A percentile compares a stretch with the other conserved stretches of the same genome.
These are phyloP conservation scores for Tinamus guttatus DNA, from an alignment of 2,113 vertebrate genomes.

Conservation along the genomic window DNA sequence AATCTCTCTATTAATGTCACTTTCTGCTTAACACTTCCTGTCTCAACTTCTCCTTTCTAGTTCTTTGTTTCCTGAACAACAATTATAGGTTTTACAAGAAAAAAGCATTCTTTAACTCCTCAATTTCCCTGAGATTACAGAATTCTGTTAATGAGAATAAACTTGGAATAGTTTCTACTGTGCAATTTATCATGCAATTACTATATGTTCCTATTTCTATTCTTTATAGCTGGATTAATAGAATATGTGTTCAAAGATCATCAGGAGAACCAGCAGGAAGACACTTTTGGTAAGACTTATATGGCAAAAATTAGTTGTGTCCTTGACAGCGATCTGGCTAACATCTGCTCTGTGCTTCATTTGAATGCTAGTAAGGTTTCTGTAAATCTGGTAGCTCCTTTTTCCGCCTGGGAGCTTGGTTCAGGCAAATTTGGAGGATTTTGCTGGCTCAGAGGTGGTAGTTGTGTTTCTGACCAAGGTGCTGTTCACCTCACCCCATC, in stretches of 20 bases:
- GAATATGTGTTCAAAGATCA: slow-evolving; percentile 80
- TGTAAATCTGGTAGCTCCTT: neutral
- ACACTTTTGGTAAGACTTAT: slow-evolving; percentile 76
- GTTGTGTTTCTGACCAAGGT: neutral
- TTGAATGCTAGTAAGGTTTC: neutral
- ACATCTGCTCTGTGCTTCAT: neutral
- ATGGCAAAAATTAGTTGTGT: neutral
- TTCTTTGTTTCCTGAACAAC: slow-evolving; percentile 57
- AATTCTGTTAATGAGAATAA: neutral
- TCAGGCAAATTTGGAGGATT: neutral
- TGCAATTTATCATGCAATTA: neutral
- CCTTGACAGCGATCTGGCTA: neutral
- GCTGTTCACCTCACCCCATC: neutral
- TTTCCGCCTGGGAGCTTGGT: neutral
- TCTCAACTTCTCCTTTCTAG: slow-evolving; percentile 52
- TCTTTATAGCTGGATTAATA: slow-evolving; percentile 74
- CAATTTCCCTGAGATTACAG: neutral
- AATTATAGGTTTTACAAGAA: slow-evolving; percentile 22
- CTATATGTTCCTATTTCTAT: neutral
- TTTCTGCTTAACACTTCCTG: slow-evolving; percentile 46
- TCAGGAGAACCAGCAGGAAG: slow-evolving; percentile 69
- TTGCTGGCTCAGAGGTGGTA: neutral
- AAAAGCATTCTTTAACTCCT: slow-evolving; percentile 36
- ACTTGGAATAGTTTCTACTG: neutral
- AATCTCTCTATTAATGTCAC: slow-evolving; percentile 47